phyloP scores from a whole-genome alignment of 2,888 invertebrate species.

The Isoperla grammatica region DNA sequence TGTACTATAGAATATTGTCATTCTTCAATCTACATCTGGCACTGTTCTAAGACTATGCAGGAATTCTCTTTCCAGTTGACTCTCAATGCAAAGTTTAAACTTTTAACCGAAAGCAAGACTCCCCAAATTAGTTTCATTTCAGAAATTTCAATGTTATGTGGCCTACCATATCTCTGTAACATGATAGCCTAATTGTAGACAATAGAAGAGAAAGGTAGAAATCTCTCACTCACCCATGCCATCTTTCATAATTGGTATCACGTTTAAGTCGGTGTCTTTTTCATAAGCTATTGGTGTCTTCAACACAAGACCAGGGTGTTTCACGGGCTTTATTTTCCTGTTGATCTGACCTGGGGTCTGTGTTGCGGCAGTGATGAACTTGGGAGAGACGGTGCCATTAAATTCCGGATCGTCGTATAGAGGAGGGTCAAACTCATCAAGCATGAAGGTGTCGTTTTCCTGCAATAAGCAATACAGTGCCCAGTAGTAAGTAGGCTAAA shows the following conservation, averaged over 20 bases:
- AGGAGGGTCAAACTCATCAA: conserved; percentile 33
- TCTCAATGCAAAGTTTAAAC: too few relatives aligned
- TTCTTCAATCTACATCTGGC: too few relatives aligned
- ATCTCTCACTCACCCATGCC: conserved; percentile 74
- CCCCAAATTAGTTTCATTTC: too few relatives aligned
- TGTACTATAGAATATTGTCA: too few relatives aligned
- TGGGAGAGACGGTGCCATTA: conserved; percentile 37
- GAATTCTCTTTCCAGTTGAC: too few relatives aligned
- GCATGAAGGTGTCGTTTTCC: conserved; percentile 44
- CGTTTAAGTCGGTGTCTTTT: conserved; percentile 73
- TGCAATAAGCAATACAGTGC: background rate
- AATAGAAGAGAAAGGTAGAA: too few relatives aligned
- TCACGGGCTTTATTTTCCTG: conserved; percentile 65
- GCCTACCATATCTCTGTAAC: too few relatives aligned
- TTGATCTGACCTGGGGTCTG: conserved; percentile 48
- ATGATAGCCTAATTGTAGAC: too few relatives aligned
- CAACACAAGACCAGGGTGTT: conserved; percentile 65
- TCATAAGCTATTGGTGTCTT: conserved; percentile 75
- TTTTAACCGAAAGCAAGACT: too few relatives aligned
- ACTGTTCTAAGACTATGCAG: too few relatives aligned
- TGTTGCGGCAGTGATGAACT: conserved; percentile 49
- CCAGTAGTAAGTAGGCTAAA: background rate
- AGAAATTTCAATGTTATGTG: too few relatives aligned
- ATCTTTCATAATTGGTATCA: conserved; percentile 82
- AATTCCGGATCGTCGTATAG: conserved; percentile 20